Conservation (phyloP, 2,113 vertebrate genomes). For the Pedetes capensis region DNA sequence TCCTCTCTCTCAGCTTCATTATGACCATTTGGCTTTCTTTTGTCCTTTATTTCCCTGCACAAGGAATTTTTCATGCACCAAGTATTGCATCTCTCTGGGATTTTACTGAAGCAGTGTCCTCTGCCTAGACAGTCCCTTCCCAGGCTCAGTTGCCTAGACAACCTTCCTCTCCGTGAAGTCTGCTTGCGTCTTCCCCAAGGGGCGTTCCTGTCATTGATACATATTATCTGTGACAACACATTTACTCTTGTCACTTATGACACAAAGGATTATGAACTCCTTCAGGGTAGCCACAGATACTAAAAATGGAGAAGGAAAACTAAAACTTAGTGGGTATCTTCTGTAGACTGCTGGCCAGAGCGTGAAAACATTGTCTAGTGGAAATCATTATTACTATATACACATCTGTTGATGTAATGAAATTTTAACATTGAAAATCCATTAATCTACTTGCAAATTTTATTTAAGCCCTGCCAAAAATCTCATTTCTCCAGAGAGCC, state of each 20-base stretch:
- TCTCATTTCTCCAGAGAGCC: neutral
- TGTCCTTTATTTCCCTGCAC: neutral
- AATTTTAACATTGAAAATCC: neutral
- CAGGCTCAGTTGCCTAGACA: neutral
- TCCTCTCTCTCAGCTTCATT: neutral
- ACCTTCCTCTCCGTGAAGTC: neutral
- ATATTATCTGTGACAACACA: neutral
- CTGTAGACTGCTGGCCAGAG: neutral
- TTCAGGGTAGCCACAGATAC: neutral
- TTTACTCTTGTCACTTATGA: neutral
- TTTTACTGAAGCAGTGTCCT: neutral
- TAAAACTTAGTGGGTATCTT: neutral
- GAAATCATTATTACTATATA: neutral
- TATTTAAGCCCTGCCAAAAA: neutral
- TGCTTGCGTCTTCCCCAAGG: neutral
- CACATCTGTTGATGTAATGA: neutral
- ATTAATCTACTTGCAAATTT: slow-evolving; percentile 9
- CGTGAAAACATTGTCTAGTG: neutral
- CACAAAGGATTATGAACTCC: neutral
- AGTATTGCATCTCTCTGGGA: neutral
- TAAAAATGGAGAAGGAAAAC: neutral
- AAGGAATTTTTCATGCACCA: neutral
- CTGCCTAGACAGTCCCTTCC: neutral
- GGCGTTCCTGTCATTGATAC: neutral
- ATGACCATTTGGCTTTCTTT: neutral